These are phyloP conservation scores for Aphelinus certus DNA, from an alignment of 1,140 invertebrate species.

Conservation along the genomic window DNA sequence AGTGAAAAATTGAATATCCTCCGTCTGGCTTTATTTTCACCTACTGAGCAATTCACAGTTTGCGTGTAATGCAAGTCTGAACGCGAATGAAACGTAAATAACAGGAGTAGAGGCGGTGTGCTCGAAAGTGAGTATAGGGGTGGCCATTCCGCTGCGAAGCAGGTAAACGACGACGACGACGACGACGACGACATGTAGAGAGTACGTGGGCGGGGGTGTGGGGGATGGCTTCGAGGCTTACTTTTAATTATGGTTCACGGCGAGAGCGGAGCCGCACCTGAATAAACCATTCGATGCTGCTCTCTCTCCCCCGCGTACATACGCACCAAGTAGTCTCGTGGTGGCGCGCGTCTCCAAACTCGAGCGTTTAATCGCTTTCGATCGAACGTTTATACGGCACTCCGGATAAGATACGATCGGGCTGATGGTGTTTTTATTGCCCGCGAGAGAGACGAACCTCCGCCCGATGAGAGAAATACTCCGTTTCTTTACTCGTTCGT, in stretches of 20 bases:
- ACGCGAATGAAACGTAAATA: conserved; percentile 19
- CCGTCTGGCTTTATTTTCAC: too few species aligned
- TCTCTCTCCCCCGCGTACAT: not conserved
- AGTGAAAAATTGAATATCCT: too few species aligned
- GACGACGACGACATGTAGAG: conserved; percentile 41
- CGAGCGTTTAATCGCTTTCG: conserved; percentile 39
- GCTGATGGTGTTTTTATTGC: conserved; percentile 35
- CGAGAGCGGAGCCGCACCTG: conserved; percentile 42
- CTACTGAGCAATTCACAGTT: too few species aligned
- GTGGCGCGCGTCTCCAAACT: conserved; percentile 23
- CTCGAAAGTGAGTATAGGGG: conserved; percentile 8
- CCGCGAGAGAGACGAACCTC: conserved; percentile 1
- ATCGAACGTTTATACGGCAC: conserved; percentile 40
- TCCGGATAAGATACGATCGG: conserved; percentile 40
- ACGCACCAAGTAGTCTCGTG: too few species aligned
- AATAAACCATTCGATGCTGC: conserved; percentile 47
- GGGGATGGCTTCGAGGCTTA: conserved; percentile 43
- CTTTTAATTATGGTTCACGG: conserved; percentile 51
- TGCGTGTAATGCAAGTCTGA: too few species aligned
- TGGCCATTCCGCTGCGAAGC: not conserved
- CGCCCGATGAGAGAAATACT: conserved; percentile 23
- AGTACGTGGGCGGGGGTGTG: conserved; percentile 39
- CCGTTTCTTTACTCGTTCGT: not conserved
- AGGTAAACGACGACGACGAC: conserved; percentile 22
- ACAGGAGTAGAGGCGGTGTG: not conserved